Percentiles rank a stretch among this genome's conserved stretches.
These are phyloP conservation scores for Pomatostomus ruficeps DNA, from an alignment of 2,113 vertebrate genomes.

Conservation along the genomic window DNA sequence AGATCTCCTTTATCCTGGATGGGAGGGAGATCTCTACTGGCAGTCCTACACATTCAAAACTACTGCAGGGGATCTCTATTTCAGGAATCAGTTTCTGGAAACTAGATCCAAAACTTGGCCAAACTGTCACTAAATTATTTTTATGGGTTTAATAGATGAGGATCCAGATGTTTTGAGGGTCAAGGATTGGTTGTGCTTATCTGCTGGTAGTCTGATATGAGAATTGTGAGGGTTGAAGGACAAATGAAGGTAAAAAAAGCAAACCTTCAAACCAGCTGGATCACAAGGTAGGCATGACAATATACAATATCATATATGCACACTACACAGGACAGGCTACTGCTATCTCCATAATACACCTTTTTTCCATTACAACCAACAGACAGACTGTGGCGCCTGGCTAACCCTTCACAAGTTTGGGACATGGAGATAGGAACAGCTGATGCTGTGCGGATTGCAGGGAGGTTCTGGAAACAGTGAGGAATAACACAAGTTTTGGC, in stretches of 20 bases:
- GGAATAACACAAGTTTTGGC: conserved; percentile 30
- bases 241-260: not conserved
- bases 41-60: not conserved
- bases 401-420: not conserved
- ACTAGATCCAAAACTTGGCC: not conserved
- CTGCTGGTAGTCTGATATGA: not conserved
- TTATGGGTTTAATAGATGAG: not conserved
- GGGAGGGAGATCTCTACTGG: not conserved
- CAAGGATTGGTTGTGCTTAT: not conserved
- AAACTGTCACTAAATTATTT: not conserved
- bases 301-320: not conserved
- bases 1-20: not conserved
- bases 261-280: not conserved
- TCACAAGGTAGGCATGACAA: not conserved
- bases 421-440: not conserved
- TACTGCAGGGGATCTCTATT: not conserved
- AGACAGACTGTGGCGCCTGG: not conserved
- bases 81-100: not conserved
- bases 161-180: not conserved
- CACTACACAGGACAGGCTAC: not conserved
- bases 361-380: not conserved
- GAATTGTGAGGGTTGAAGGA: not conserved
- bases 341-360: not conserved
- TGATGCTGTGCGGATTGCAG: not conserved
- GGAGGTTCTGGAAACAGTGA: not conserved